phyloP scores from a whole-genome alignment of 2,113 vertebrate species.

The Sinocyclocheilus anshuiensis region DNA sequence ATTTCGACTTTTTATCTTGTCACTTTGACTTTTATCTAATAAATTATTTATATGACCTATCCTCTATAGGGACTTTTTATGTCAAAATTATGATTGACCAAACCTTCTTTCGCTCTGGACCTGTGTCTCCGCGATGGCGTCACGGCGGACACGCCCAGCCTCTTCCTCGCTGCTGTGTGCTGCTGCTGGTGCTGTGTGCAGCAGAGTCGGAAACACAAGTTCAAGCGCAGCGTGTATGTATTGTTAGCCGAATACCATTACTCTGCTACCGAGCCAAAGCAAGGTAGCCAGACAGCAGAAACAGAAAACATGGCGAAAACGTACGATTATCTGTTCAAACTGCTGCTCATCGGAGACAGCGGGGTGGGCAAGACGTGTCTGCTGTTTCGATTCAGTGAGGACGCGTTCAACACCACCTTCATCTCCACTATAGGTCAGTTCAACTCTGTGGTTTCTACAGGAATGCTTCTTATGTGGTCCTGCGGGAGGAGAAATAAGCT shows the following conservation, averaged over 20 bases:
- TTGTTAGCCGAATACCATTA: conserved; percentile 34
- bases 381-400: conserved; percentile 82
- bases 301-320: conserved; percentile 74
- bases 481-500: neutral
- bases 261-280: conserved; percentile 23
- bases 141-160: conserved; percentile 27
- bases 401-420: conserved; percentile 82
- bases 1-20: neutral
- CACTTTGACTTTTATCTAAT: neutral
- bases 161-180: conserved; percentile 3
- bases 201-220: conserved; percentile 33
- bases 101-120: neutral
- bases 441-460: neutral
- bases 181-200: neutral
- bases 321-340: conserved; percentile 79
- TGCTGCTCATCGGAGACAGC: conserved; percentile 79
- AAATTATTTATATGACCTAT: neutral
- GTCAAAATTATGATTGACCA: neutral
- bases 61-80: neutral
- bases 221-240: conserved; percentile 35
- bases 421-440: conserved; percentile 83
- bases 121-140: conserved; percentile 2
- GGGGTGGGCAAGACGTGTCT: conserved; percentile 83
- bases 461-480: neutral
- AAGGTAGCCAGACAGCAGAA: conserved; percentile 4